Conservation (phyloP, 2,888 invertebrate species). For the Asteroscopus sphinx region DNA sequence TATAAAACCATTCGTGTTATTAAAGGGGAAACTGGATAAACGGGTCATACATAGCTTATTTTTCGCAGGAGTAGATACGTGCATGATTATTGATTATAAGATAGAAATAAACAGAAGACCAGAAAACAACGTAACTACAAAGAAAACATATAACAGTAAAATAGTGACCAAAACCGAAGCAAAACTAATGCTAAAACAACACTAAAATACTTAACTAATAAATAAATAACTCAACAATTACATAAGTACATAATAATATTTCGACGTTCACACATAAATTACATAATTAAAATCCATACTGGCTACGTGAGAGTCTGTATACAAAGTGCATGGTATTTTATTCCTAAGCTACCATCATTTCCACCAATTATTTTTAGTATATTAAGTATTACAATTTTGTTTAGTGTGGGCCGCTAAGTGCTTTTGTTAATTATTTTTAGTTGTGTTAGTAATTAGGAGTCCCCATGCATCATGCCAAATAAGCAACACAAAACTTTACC, state of each 20-base stretch:
- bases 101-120: slow-evolving; percentile 10
- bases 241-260: slow-evolving; percentile 2
- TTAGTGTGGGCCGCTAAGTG: slow-evolving; percentile 58
- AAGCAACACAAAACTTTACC: slow-evolving; percentile 88
- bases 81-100: too few species aligned
- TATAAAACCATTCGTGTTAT: not conserved
- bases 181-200: slow-evolving; percentile 42
- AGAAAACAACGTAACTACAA: slow-evolving; percentile 24
- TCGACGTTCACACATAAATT: too few species aligned
- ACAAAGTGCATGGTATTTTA: slow-evolving; percentile 82
- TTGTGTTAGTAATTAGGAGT: slow-evolving; percentile 59
- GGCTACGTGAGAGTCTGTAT: slow-evolving; percentile 7
- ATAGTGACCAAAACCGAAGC: slow-evolving; percentile 51
- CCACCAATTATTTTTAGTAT: slow-evolving; percentile 34
- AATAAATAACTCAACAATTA: slow-evolving; percentile 24
- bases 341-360: slow-evolving; percentile 58
- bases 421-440: slow-evolving; percentile 57
- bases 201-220: slow-evolving; percentile 9
- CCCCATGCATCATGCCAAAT: slow-evolving; percentile 81
- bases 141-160: slow-evolving; percentile 15
- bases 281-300: slow-evolving; percentile 14
- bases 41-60: not conserved
- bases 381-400: slow-evolving; percentile 49
- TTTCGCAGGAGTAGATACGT: too few species aligned
- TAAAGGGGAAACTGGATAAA: not conserved